Evolutionary conservation across 2,113 vertebrate species (phyloP), one percentile per base, ranked within the genome.

Genomic region (Thamnaconus septentrionalis): DNA sequence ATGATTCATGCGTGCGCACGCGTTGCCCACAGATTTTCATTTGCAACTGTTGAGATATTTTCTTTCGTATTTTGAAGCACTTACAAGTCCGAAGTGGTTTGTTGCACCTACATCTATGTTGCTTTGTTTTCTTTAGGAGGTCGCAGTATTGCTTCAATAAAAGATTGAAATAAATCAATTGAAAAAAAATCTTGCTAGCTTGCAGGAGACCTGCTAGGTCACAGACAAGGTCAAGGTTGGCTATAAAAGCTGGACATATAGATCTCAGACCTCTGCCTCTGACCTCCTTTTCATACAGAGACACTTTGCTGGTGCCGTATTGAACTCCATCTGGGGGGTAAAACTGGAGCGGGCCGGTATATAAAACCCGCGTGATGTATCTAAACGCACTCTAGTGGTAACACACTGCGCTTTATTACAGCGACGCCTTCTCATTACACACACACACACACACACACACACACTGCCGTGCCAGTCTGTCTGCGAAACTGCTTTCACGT

Each of bases 1-100:
- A 67, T 53, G 56, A 67, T 52, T 73, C 46, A 73, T 55, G 39
- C 42, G 53, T 40, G 40, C 8, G 40, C 47, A 64, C 18, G 18
- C 48, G n/a, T 41, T 59, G 8, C 4, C 12, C 52, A 64, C 56
- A 55, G 7, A 55, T 50, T 10, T 7, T 5, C 4, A 71, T 47
- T 66, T 59, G 57, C 51, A 52, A 31, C 51, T 49, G 43, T 8
- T n/a, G 12, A 52, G 18, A 50, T 5, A 50, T 11, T 50, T 50
- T 31, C 18, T 31, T 31, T 31, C 18, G 18, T 31, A 31, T 31
- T 31, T 31, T 31, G 18, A 31, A 31, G 18, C 18, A 31, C 18
- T 31, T 31, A 31, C 18, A 31, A 31, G 18, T 31, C 18, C 2
- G 18, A 31, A 31, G 18, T 31, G 18, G 18, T 31, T 31, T 31